Base-by-base conservation (phyloP, 2,797 vertebrate genomes). In the Myripristis murdjan region DNA sequence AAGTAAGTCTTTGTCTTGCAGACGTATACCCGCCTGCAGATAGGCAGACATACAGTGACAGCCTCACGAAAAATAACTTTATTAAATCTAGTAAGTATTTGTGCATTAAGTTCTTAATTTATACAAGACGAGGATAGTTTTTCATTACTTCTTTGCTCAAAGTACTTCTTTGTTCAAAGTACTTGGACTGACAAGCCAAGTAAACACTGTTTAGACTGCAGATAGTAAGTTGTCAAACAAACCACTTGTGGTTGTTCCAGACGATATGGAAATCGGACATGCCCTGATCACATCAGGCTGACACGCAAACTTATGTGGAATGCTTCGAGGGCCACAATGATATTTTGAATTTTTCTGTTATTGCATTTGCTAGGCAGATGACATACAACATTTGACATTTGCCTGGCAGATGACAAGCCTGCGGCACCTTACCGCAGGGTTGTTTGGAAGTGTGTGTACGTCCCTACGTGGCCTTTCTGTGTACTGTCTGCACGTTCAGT, bases 201-300 rank as follows among this genome's bases (percentile, higher is more conserved):
- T 33, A 66, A 8, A 48, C 14, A 2, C 39, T 41, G 39, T 26
- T 35, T 15, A 14, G 3, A 3, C 2, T 0, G n/a, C 15, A 15
- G 62, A 63, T 47, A 41, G 37, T 14, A 35, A 59, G 15, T 8
- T 6, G 0, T 8, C 8, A 52, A 41, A 23, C 16, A 20, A 12
- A 49, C 14, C 1, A 35, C 7, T 0, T 35, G 1, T 11, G 52
- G 6, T 28, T 5, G n/a, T 31, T 1, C 15, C 12, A 14, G 37
- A 12, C 12, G 41, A 66, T 22, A 51, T 18, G 5, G 60, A 75
- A 78, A 75, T 68, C 33, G 63, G 31, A 33, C 47, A 22, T 4
- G 47, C 0, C 6, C 23, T 14, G 11, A 56, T 39, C 14, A 55
- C 20, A 49, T 24, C 18, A 23, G 49, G 49, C 18, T 33, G 46